Conservation (phyloP, 1,140 invertebrate genomes). For the Drosophila mojavensis region DNA sequence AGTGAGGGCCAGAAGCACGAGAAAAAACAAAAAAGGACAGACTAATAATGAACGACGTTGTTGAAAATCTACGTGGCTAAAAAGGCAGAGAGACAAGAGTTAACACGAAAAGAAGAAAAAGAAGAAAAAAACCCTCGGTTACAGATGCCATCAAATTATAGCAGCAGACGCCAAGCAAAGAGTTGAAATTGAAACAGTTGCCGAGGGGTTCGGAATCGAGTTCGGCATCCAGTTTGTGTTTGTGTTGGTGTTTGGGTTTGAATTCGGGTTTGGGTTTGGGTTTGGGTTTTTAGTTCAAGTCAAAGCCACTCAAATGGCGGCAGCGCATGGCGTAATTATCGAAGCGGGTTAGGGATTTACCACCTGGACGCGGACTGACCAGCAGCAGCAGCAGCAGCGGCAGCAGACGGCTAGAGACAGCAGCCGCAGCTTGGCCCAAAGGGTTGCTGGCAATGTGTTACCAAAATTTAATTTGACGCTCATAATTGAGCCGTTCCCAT, state of each 20-base stretch:
- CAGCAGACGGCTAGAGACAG: slow-evolving; percentile 38
- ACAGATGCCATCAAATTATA: slow-evolving; percentile 73
- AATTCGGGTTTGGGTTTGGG: not conserved
- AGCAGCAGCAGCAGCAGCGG: not conserved
- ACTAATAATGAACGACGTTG: slow-evolving; percentile 67
- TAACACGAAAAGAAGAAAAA: slow-evolving; percentile 40
- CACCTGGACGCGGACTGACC: slow-evolving; percentile 63
- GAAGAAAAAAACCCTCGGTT: slow-evolving; percentile 50
- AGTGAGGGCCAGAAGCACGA: slow-evolving; percentile 49
- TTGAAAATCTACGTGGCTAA: slow-evolving; percentile 63
- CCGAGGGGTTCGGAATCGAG: slow-evolving; percentile 61
- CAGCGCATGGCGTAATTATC: slow-evolving; percentile 73
- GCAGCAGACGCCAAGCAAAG: slow-evolving; percentile 55
- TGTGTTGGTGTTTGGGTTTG: not conserved
- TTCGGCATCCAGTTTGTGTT: slow-evolving; percentile 7
- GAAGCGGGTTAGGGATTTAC: slow-evolving; percentile 70
- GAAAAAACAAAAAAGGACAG: slow-evolving; percentile 29
- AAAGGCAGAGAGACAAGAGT: slow-evolving; percentile 26
- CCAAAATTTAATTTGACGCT: slow-evolving; percentile 57
- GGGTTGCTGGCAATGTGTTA: slow-evolving; percentile 44
- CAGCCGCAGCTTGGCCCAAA: slow-evolving; percentile 40
- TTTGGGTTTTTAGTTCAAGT: slow-evolving; percentile 36
- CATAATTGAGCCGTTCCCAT: slow-evolving; percentile 51
- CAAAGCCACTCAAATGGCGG: slow-evolving; percentile 66
- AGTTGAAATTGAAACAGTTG: slow-evolving; percentile 73